Base-by-base conservation (phyloP, 2,888 invertebrate species). In the Ectemnius continuus region DNA sequence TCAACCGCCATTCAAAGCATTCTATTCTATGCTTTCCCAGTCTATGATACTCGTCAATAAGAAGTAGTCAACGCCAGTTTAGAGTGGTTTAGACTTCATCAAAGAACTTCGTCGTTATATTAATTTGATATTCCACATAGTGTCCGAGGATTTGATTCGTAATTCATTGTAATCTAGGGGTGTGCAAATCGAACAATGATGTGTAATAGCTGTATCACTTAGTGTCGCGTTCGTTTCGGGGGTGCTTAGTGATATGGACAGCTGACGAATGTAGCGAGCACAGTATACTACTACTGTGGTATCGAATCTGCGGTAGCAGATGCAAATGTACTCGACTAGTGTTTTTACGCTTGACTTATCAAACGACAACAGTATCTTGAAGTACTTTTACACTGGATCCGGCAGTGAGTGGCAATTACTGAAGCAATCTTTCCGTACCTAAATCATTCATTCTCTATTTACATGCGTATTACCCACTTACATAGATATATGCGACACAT, bases 271-370 rank as follows among this genome's bases (percentile, higher is more conserved):
- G 67, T 70, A 61, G 58, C 61, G 5, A 60, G 52, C 52, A 14
- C 2, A 23, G 23, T 23, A 23, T 23, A 23, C 2, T 23, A 23
- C 23, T 23, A 23, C 23, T 23, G 23, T 23, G 23, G 23, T 23
- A 23, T 23, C 23, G 2, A 68, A 66, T 70, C 75, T 67, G 76
- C 71, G 75, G 82, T 73, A 67, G 72, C 64, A 74, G 73, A 73
- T 76, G 70, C 71, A 67, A 52, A 74, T 84, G 73, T 68, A 80
- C 76, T 84, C 63, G 64, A 47, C 61, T 63, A 72, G 66, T 73
- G 70, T 72, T 26, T 57, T 61, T 71, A 18, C n/a, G 26, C 52
- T 61, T 57, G 46, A 28, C 61, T 63, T 63, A 65, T 56, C 14
- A 69, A 70, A 58, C 23, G 63, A 18, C 56, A 28, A 62, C 58